Evolutionary conservation across 1,140 invertebrate species (phyloP).

Genomic region (Chlorops oryzae): DNA sequence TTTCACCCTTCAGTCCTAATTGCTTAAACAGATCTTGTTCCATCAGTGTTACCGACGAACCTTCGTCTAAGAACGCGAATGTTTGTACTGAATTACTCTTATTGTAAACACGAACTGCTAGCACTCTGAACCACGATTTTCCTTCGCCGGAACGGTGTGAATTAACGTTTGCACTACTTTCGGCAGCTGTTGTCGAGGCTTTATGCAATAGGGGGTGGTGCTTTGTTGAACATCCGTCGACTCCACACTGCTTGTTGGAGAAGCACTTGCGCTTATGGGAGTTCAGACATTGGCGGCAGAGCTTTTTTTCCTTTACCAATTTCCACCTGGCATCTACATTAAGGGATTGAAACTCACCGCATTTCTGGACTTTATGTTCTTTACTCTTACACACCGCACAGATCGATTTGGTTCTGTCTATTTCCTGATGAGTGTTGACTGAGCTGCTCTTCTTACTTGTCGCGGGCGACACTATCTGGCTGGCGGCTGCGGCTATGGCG

Average conservation of each 20-base stretch:
- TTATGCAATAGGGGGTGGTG: slow-evolving; percentile 8
- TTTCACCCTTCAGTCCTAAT: neutral
- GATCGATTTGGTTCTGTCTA: neutral
- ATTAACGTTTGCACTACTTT: neutral
- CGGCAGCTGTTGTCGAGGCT: neutral
- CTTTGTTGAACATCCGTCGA: slow-evolving; percentile 3
- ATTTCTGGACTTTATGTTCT: neutral
- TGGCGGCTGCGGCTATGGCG: no score
- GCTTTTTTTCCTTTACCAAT: neutral
- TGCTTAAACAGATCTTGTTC: neutral
- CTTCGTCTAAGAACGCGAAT: slow-evolving; percentile 8
- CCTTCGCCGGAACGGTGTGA: no score
- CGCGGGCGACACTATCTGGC: neutral
- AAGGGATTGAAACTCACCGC: no score
- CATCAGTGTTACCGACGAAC: neutral
- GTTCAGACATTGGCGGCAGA: slow-evolving; percentile 6
- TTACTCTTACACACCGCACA: slow-evolving; percentile 8
- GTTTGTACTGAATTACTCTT: no score
- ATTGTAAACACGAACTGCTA: no score
- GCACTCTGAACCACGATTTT: no score
- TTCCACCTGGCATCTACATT: neutral
- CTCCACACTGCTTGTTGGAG: slow-evolving; percentile 2
- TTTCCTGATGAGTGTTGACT: slow-evolving; percentile 6
- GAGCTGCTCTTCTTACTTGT: neutral
- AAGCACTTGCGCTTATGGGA: slow-evolving; percentile 1